Evolutionary conservation across 2,888 invertebrate genomes (phyloP).

Genomic region (Drosophila ustulata): DNA sequence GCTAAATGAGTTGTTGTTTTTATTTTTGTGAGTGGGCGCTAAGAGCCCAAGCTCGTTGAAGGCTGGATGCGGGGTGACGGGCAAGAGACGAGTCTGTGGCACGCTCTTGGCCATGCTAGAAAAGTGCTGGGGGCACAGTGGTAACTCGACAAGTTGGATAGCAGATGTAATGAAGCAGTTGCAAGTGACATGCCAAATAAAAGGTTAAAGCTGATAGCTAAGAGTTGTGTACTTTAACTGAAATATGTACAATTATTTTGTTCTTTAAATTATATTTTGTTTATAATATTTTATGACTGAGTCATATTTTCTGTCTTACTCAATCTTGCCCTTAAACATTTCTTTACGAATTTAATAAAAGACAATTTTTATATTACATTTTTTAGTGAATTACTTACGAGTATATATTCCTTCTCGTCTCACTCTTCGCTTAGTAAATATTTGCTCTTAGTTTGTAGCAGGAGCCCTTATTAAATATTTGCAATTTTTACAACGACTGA

Average conservation of each 20-base stretch:
- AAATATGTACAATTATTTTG: neutral
- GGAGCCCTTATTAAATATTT: constrained; percentile 72
- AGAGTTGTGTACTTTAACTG: neutral
- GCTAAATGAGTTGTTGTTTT: constrained; percentile 77
- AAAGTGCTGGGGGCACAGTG: constrained; percentile 49
- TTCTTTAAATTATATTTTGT: too few species aligned
- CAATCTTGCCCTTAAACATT: neutral
- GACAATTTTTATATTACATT: constrained; percentile 26
- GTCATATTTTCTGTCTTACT: neutral
- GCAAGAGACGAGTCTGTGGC: constrained; percentile 10
- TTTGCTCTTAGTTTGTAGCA: constrained; percentile 66
- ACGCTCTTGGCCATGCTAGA: constrained; percentile 51
- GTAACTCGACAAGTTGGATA: constrained; percentile 31
- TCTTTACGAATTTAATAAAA: neutral
- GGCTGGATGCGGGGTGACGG: neutral
- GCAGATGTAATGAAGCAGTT: constrained; percentile 44
- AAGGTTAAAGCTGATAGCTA: constrained; percentile 2
- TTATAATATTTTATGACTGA: too few species aligned
- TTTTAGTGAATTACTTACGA: constrained; percentile 4
- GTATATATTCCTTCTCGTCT: neutral
- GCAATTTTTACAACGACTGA: constrained; percentile 51
- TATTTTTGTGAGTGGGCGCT: constrained; percentile 54
- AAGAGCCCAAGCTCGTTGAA: constrained; percentile 13
- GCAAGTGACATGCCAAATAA: neutral
- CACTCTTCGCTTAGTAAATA: constrained; percentile 45